Base-by-base conservation (phyloP, 64 coral and sea anemone species). In the Dendronephthya gigantea region DNA sequence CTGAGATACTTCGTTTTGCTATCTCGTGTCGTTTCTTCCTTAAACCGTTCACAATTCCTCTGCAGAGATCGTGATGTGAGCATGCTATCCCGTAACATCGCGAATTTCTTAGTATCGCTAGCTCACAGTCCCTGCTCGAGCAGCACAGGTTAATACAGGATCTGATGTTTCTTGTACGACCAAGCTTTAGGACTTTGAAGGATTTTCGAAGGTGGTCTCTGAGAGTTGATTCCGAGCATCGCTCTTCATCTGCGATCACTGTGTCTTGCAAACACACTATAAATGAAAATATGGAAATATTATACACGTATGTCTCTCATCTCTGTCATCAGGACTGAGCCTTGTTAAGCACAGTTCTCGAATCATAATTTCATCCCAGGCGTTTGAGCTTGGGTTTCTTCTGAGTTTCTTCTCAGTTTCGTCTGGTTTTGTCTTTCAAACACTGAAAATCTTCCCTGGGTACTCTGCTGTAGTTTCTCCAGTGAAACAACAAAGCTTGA, bases 141-240 rank as follows among this genome's bases (percentile, higher is more conserved):
- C 72, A 79, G 37, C 72, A 79, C 36, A 79, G 17, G 17, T 79
- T 79, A 33, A 79, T 79, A 79, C 72, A 79, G 19, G 72, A 36
- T 19, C 72, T 79, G 1, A 79, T 34, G 72, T 79, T 79, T 16
- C 72, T 34, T 35, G 72, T 34, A 14, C 72, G 72, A 79, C 72
- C 72, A 6, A 79, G 36, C 30, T 79, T 79, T 36, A 36, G 2
- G 32, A 79, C 15, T 34, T 79, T 79, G 72, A 79, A 79, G 16
- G 72, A 79, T 79, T 79, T 79, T 34, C 36, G 10, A 34, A 79
- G 32, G 15, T 79, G 72, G 15, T 79, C 72, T 79, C 72, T 79
- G n/a, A 79, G 29, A 29, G 72, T 39, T 28, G 32, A 79, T 79
- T 15, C 15, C 36, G 72, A 1, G 30, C 32, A 79, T 79, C 15